Base-by-base conservation (phyloP, 2,888 invertebrate genomes). In the Ectemnius cavifrons region DNA sequence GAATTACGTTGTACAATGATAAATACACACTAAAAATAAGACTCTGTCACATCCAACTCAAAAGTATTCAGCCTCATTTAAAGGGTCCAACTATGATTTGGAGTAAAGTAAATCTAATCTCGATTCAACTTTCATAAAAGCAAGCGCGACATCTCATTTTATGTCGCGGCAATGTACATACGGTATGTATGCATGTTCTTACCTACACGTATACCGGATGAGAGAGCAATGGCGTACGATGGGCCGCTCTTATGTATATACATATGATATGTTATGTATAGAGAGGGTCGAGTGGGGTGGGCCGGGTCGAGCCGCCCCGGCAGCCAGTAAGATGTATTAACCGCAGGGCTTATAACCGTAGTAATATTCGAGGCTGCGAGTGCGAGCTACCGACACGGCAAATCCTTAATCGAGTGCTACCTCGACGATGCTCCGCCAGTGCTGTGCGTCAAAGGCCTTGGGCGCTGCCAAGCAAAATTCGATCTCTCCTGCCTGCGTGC, bases 71-170 rank as follows among this genome's bases (percentile, higher is more conserved):
- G 59, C 60, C 63, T 71, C 76, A 67, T 78, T 77, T 76, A 79
- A 85, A 85, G 78, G 74, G 74, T 80, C 82, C 75, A 6, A 37
- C 37, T 37, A 8, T 81, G 73, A 77, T 82, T 70, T 79, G 65
- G 78, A 72, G 80, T 71, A 86, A 86, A 86, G 88, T 89, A 87
- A 88, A 89, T 89, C 87, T 87, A 88, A 89, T 89, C 88, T 88
- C 85, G 86, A 89, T 89, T 87, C 86, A 83, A 84, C 79, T 80
- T 79, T 81, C 83, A 88, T 89, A 87, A 89, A 89, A 88, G 86
- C 84, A 73, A 76, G 74, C 79, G 80, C 84, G 86, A 87, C 87
- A 84, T 88, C 87, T 88, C 86, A 88, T 88, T 89, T 89, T 87
- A 89, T 86, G 88, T 87, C 86, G 87, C 85, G 84, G 74, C 82